phyloP scores from a whole-genome alignment of 2,797 vertebrate genomes.

The Heterohyrax brucei region DNA sequence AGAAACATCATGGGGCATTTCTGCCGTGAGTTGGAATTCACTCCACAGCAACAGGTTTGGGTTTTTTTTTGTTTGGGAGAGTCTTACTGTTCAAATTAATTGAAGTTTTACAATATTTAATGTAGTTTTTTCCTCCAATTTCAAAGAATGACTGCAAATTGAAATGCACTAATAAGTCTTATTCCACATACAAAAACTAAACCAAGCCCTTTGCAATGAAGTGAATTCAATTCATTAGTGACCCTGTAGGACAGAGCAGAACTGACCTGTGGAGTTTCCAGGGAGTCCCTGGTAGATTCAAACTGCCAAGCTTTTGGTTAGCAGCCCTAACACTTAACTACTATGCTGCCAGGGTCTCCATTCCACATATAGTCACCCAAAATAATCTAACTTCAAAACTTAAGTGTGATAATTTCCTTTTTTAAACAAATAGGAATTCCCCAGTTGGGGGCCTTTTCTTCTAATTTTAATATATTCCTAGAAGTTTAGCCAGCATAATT shows the following conservation, averaged over 20 bases:
- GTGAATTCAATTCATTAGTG: too few species aligned
- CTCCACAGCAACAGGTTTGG: too few species aligned
- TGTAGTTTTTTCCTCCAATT: slow-evolving; percentile 50
- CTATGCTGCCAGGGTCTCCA: not conserved
- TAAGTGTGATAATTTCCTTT: slow-evolving; percentile 45
- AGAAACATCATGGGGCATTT: too few species aligned
- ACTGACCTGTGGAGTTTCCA: too few species aligned
- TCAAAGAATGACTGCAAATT: slow-evolving; percentile 52
- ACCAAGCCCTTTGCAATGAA: too few species aligned
- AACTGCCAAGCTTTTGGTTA: too few species aligned
- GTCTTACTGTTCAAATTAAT: slow-evolving; percentile 39
- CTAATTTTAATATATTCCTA: slow-evolving; percentile 29
- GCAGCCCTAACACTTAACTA: too few species aligned
- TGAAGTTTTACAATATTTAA: slow-evolving; percentile 16
- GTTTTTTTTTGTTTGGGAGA: not conserved
- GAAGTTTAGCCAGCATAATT: slow-evolving; percentile 62
- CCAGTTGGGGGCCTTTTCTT: slow-evolving; percentile 61
- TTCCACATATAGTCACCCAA: slow-evolving; percentile 29
- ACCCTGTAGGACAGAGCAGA: too few species aligned
- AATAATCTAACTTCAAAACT: slow-evolving; percentile 67
- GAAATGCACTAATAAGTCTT: slow-evolving; percentile 21
- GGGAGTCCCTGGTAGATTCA: too few species aligned
- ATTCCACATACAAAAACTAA: not conserved
- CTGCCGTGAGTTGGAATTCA: too few species aligned
- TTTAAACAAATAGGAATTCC: slow-evolving; percentile 50